Base-by-base conservation (phyloP, 2,797 vertebrate genomes). In the Sylvia borin region DNA sequence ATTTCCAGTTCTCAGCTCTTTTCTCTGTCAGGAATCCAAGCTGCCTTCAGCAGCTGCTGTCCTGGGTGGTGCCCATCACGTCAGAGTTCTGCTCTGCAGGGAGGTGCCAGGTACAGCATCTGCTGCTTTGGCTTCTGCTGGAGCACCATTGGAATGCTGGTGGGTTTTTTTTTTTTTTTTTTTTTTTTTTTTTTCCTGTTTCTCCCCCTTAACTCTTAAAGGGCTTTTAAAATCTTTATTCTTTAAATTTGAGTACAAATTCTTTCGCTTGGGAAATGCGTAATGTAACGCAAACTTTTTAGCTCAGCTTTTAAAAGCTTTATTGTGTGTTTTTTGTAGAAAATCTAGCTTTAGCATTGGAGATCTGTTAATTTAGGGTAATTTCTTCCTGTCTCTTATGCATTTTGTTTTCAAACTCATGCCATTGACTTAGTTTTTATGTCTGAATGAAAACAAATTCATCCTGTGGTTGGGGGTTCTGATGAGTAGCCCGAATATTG, bases 391-490 rank as follows among this genome's bases (percentile, higher is more conserved):
- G 15, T 83, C 13, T 89, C 16, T 72, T 58, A 15, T 1, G 16
- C 81, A n/a, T 21, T 36, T 70, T 73, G 53, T 64, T 90, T 95
- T 76, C 62, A 81, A 38, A 27, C 11, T 31, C 9, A 4, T 68
- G 10, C 71, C 29, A 42, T 65, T 90, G 74, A 25, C 47, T 68
- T 65, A 21, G 34, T 61, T 34, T 78, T 92, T 36, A 29, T 57
- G 11, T 88, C 64, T 74, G 73, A 90, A 7, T 64, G 67, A 64
- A 90, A 92, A 66, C 31, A 80, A 73, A 55, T 76, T 64, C 38
- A 80, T 92, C 19, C 61, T 68, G 17, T 88, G 57, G 8, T 6
- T 68, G 42, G 60, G 38, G 85, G 15, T 74, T 90, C 48, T 84
- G 77, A 84, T 76, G 58, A 88, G 74, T 72, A 64, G 64, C 36